Base-by-base conservation (phyloP, 2,797 vertebrate species). In the Bryconaethiops microstoma region DNA sequence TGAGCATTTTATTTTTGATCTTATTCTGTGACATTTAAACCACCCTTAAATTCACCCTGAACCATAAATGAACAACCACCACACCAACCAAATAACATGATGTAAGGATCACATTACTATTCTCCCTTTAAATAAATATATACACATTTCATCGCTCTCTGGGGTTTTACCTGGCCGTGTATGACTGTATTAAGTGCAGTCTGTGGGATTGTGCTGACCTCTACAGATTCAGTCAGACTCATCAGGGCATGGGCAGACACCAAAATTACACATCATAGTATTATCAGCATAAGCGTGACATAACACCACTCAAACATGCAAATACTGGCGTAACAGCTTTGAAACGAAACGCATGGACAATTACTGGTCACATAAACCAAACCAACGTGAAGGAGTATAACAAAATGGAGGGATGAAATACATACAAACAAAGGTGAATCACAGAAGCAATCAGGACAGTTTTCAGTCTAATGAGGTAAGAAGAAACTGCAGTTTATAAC, bases 181-280 rank as follows among this genome's bases (percentile, higher is more conserved):
- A 35, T 29, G 54, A 63, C 13, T 14, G 25, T 63, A 23, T 60
- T 74, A 80, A 83, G 70, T 82, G 81, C 74, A 79, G 69, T 81
- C 71, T 29, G 17, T 52, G 29, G 60, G 76, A 76, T 40, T 69
- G 69, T 25, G 42, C 74, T 55, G 57, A 64, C 68, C 65, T 76
- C 71, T 63, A 70, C 55, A 57, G 16, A 39, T 29, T 85, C 78
- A 76, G 67, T 85, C 80, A 78, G 77, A 80, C 57, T 77, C 76
- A 70, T 72, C 35, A 62, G 75, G 63, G 35, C 55, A 84, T 39
- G 7, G 76, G 67, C 40, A 73, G 54, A 76, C 78, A 77, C n/a
- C 23, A 25, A 40, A 39, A 23, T 74, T 54, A 50, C 69, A 74
- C 45, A 79, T 77, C 60, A 7, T 65, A 81, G 52, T 73, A 77